Base-by-base conservation (phyloP, 2,888 invertebrate species). In the Sinelater perroti region DNA sequence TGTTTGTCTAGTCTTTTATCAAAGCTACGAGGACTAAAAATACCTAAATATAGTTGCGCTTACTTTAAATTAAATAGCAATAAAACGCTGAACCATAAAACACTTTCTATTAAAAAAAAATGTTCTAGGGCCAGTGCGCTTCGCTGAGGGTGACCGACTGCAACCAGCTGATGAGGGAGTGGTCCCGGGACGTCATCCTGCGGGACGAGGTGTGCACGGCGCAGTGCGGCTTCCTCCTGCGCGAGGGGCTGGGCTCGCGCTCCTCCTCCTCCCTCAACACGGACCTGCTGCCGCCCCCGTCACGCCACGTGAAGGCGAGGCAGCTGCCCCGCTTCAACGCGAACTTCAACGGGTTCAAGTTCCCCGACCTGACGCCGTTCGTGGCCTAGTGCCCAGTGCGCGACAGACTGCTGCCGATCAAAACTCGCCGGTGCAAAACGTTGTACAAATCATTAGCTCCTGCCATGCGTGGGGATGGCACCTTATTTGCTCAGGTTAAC, bases 181-280 rank as follows among this genome's bases (percentile, higher is more conserved):
- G 92, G 83, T 88, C 91, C 47, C 85, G 89, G 51, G 92, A 93
- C 20, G 89, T 90, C 0, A 89, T 95, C 31, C 77, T 90, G 14
- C 83, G 89, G 1, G 95, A 95, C 72, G 92, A 93, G 74, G 93
- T 95, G 8, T 95, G 95, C 79, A 88, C 91, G 11, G 91, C 93
- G 2, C 95, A 95, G 78, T 95, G 95, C 75, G 91, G 92, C 31
- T 89, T 89, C 69, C 81, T 88, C 8, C 78, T 88, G 14, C 80
- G 81, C 30, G 80, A 60, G 2, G 51, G 47, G 10, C 51, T 44
- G 2, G 7, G 11, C 6, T n/a, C 46, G 6, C 31, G 7, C 8
- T 28, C 50, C 10, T 47, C 65, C 3, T 64, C 64, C 2, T 56
- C 49, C 7, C 35, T 72, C 3, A 67, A 68, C 21, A 68, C 72